Conservation (phyloP, 2,113 vertebrate species). For the Callipepla californica region DNA sequence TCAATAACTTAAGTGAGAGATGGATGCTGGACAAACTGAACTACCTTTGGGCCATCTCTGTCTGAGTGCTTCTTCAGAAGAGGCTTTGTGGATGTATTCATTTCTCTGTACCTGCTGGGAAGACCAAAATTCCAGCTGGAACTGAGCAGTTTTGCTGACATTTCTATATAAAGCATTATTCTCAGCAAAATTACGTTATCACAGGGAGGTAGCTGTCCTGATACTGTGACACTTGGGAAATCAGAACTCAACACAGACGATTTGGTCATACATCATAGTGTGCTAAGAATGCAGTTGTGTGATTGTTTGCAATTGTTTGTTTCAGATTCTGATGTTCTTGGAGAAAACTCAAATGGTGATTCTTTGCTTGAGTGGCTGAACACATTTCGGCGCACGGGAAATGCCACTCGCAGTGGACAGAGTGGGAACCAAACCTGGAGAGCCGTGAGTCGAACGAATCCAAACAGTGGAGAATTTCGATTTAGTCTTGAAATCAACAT, state of each 20-base stretch:
- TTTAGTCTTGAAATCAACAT: conserved; percentile 97
- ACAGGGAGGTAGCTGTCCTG: not conserved
- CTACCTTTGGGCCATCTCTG: not conserved
- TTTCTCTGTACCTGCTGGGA: not conserved
- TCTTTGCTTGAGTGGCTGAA: conserved; percentile 94
- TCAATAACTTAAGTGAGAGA: not conserved
- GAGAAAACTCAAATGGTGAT: conserved; percentile 86
- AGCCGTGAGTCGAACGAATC: conserved; percentile 93
- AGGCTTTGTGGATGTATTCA: not conserved
- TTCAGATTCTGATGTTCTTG: conserved; percentile 83
- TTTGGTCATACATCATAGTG: not conserved
- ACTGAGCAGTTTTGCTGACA: not conserved
- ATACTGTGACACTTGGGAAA: rapidly evolving
- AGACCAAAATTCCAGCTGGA: not conserved
- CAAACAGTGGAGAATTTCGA: conserved; percentile 92
- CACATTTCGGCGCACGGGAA: conserved; percentile 90
- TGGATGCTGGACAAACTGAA: not conserved
- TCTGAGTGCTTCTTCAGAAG: not conserved
- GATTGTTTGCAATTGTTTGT: conserved; percentile 43
- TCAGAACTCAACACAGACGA: not conserved
- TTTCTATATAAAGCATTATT: not conserved
- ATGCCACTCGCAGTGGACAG: conserved; percentile 92
- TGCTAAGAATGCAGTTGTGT: not conserved
- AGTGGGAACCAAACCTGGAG: conserved; percentile 97
- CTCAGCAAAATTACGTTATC: not conserved